Evolutionary conservation across 1,140 invertebrate genomes (phyloP).

Genomic region (Drosophila nigromelanica): DNA sequence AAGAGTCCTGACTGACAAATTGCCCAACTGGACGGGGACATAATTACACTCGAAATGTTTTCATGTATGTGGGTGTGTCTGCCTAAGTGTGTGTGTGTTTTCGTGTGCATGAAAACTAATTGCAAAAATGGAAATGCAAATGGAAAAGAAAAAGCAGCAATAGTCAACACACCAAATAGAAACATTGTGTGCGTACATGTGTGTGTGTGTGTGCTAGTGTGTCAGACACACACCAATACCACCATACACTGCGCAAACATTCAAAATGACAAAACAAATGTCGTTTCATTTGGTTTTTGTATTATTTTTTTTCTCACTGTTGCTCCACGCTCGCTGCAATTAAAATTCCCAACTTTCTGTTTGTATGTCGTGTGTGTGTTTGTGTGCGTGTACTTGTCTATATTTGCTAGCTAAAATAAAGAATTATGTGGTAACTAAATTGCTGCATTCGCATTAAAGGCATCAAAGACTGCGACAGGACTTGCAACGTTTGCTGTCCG

Average conservation of each 20-base stretch:
- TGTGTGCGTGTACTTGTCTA: not conserved
- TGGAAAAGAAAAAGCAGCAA: slow-evolving; percentile 14
- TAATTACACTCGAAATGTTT: slow-evolving; percentile 40
- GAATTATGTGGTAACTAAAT: slow-evolving; percentile 35
- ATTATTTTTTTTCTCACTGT: not conserved
- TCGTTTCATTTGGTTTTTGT: slow-evolving; percentile 22
- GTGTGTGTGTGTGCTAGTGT: slow-evolving; percentile 2
- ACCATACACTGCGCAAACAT: slow-evolving; percentile 18
- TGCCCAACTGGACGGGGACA: slow-evolving; percentile 60
- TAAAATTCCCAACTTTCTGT: slow-evolving; percentile 39
- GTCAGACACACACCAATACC: slow-evolving; percentile 12
- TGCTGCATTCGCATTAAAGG: slow-evolving; percentile 41
- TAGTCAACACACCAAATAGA: slow-evolving; percentile 30
- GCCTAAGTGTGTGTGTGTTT: slow-evolving; percentile 17
- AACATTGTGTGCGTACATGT: slow-evolving; percentile 29
- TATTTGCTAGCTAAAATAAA: slow-evolving; percentile 17
- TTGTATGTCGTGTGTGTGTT: too few species aligned
- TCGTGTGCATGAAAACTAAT: slow-evolving; percentile 47
- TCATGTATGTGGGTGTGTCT: not conserved
- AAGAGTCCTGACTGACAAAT: slow-evolving; percentile 43
- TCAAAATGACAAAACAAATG: slow-evolving; percentile 41
- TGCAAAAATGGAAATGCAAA: slow-evolving; percentile 43
- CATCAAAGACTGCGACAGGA: slow-evolving; percentile 14
- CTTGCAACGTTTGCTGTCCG: slow-evolving; percentile 20
- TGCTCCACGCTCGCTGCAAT: slow-evolving; percentile 27